Percentiles rank a stretch among this genome's conserved stretches.
Evolutionary conservation across 2,113 vertebrate genomes (phyloP).

Genomic region (Rostratula benghalensis): DNA sequence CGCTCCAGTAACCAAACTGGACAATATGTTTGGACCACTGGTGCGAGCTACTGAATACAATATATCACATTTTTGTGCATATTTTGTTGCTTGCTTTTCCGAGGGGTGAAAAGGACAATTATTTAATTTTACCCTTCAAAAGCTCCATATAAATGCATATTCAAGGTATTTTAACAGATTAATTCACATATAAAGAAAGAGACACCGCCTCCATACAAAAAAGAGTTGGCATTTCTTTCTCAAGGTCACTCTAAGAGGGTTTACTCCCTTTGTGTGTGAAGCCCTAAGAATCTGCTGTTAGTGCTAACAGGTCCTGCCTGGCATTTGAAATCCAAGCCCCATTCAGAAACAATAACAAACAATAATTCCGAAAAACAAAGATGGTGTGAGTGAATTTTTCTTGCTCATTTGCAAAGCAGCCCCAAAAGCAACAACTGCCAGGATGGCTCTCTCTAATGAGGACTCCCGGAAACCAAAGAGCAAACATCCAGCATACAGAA

Average conservation of each 20-base stretch:
- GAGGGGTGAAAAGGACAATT: not conserved
- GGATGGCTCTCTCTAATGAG: conserved; percentile 68
- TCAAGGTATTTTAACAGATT: not conserved
- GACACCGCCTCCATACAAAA: not conserved
- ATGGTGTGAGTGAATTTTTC: conserved; percentile 72
- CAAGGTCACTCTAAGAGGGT: conserved; percentile 58
- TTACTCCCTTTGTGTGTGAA: conserved; percentile 51
- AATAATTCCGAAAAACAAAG: conserved; percentile 69
- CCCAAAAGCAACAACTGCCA: conserved; percentile 70
- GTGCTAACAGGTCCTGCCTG: conserved; percentile 47
- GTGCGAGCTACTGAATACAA: not conserved
- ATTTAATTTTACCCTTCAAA: conserved; percentile 63
- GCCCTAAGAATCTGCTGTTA: conserved; percentile 62
- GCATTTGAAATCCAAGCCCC: conserved; percentile 77
- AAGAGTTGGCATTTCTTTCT: conserved; percentile 37
- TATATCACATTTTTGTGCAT: not conserved
- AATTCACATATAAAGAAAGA: not conserved
- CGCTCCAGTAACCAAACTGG: not conserved
- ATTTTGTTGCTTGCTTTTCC: conserved; percentile 5
- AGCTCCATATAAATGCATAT: not conserved
- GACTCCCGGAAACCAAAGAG: conserved; percentile 41
- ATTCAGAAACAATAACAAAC: conserved; percentile 80
- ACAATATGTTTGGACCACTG: not conserved
- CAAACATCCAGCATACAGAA: conserved; percentile 34
- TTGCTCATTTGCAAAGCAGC: conserved; percentile 79